Evolutionary conservation across 1,140 invertebrate species (phyloP), one percentile per base, ranked within the genome.

Genomic region (Druon quercuslanigerum): DNA sequence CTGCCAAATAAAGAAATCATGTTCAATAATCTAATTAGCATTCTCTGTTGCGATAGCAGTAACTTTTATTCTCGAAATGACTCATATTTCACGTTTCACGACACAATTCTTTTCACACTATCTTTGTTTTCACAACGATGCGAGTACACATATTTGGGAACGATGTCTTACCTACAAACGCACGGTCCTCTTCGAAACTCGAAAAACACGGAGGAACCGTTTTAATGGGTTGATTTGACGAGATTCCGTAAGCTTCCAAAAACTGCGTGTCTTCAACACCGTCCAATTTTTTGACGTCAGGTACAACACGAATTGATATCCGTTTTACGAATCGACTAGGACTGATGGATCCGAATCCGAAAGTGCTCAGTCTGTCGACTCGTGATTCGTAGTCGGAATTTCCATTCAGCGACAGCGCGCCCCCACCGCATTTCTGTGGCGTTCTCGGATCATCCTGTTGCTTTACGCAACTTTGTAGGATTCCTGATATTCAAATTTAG

Each of bases 251-350:
- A 51, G 76, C 86, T 76, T 88, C 80, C 19, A 88, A 82, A 75
- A 89, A 89, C 66, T 76, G 50, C 14, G 81, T 71, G 71, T 89
- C 86, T 70, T 86, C 76, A 7, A 80, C n/a, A 11, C 81, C 75
- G 11, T 80, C 76, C 9, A 54, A 83, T 75, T 83, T 83, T 8
- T 73, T 73, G 71, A 51, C 71, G 71, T 87, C 82, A 50, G 85
- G 87, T 40, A 90, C 86, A 50, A 90, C 86, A 56, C 86, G 85
- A 16, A 88, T 81, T 3, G 89, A 88, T 72, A 87, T 66, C 51
- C 81, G 51, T 13, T 76, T 71, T n/a, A 80, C 52, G 51, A 82
- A 79, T 57, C 80, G 46, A 8, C 56, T 72, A 33, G 78, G 80
- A 79, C 76, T 81, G 13, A 72, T 14, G 9, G 74, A 71, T 66